These are phyloP conservation scores for Hippocampus zosterae DNA, from an alignment of 2,113 vertebrate genomes.

Conservation along the genomic window DNA sequence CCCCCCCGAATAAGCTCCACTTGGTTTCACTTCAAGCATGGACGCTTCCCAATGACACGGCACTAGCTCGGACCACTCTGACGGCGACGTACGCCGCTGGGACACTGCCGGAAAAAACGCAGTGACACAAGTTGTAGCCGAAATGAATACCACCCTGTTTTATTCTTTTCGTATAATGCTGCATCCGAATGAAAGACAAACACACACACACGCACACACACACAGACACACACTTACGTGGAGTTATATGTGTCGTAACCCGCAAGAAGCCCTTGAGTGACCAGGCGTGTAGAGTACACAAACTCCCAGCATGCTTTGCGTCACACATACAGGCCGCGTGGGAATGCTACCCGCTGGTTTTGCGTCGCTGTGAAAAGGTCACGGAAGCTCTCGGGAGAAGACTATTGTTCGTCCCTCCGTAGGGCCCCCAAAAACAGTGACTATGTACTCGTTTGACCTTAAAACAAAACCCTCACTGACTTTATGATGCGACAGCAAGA, in stretches of 20 bases:
- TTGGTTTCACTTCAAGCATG: slow-evolving; percentile 63
- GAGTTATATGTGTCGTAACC: slow-evolving; percentile 63
- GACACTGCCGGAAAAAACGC: slow-evolving; percentile 43
- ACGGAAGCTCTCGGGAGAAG: slow-evolving; percentile 27
- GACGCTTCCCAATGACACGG: slow-evolving; percentile 53
- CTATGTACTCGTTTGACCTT: not conserved
- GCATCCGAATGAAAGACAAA: slow-evolving; percentile 16
- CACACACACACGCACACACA: no score
- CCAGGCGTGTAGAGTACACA: slow-evolving; percentile 37
- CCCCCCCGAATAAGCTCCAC: slow-evolving; percentile 63
- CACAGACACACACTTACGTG: slow-evolving; percentile 20
- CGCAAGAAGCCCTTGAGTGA: slow-evolving; percentile 52
- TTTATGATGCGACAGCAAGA: not conserved
- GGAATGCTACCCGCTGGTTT: slow-evolving; percentile 29
- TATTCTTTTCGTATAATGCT: slow-evolving; percentile 6
- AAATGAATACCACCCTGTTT: slow-evolving; percentile 49
- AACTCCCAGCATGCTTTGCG: slow-evolving; percentile 34
- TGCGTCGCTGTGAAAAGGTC: slow-evolving; percentile 43
- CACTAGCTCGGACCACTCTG: slow-evolving; percentile 29
- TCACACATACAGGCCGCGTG: slow-evolving; percentile 22
- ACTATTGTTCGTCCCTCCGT: slow-evolving; percentile 15
- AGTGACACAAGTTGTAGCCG: slow-evolving; percentile 36
- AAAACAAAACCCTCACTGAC: not conserved
- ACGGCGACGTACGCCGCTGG: slow-evolving; percentile 27
- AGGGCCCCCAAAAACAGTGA: not conserved